Evolutionary conservation across 2,888 invertebrate genomes (phyloP).

Genomic region (Trissonchulus latispiculum): DNA sequence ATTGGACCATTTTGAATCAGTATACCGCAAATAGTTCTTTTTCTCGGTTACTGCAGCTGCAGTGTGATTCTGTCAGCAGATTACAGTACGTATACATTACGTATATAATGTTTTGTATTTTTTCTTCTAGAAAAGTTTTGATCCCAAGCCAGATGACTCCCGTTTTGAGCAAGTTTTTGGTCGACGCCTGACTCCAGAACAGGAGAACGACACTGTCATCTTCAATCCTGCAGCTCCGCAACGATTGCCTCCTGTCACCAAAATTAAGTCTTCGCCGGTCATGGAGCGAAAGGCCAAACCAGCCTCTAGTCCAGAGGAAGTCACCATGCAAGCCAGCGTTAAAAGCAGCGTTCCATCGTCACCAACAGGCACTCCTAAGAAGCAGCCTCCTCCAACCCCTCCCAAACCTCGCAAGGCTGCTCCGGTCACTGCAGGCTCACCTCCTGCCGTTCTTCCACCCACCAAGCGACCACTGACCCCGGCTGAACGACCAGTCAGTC

Average conservation of each 20-base stretch:
- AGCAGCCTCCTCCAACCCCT: not conserved
- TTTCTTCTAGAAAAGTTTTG: not conserved
- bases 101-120: not conserved
- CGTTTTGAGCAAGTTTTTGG: not conserved
- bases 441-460: slow-evolving; percentile 44
- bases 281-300: not conserved
- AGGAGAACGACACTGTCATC: not conserved
- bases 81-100: not conserved
- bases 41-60: not conserved
- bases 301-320: not conserved
- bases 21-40: not conserved
- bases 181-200: not conserved
- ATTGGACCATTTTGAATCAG: not conserved
- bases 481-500: not conserved
- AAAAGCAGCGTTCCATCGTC: not conserved
- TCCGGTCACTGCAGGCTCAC: not conserved
- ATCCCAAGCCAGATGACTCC: not conserved
- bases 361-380: not conserved
- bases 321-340: not conserved
- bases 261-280: not conserved
- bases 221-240: not conserved
- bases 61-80: no score
- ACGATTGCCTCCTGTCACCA: not conserved
- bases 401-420: not conserved
- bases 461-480: slow-evolving; percentile 22